Conservation (phyloP, 64 coral and sea anemone genomes). For the Stichodactyla mertensii region DNA sequence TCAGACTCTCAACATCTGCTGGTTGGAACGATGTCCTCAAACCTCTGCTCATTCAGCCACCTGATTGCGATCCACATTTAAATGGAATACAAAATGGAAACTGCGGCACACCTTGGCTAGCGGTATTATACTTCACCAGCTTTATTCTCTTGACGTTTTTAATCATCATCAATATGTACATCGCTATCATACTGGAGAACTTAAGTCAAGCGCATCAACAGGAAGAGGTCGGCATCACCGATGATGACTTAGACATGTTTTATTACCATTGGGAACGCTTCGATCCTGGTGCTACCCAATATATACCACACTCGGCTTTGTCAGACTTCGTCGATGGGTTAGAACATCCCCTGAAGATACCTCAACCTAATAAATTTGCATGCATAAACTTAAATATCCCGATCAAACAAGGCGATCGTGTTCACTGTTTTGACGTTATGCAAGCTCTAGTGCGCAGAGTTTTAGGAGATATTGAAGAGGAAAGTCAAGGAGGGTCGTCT, state of each 20-base stretch:
- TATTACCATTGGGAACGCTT: conserved; percentile 80
- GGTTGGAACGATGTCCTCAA: conserved; percentile 96
- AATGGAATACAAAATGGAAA: conserved; percentile 60
- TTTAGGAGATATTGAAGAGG: conserved; percentile 77
- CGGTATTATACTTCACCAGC: conserved; percentile 60
- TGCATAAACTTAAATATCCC: conserved; percentile 92
- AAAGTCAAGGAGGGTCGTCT: background rate
- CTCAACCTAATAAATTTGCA: conserved; percentile 76
- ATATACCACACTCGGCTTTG: conserved; percentile 76
- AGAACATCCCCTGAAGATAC: conserved; percentile 72
- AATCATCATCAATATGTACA: conserved; percentile 97
- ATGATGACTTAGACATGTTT: conserved; percentile 98
- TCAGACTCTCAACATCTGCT: conserved; percentile 80
- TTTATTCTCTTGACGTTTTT: conserved; percentile 90
- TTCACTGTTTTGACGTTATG: conserved; percentile 98
- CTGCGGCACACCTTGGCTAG: conserved; percentile 84
- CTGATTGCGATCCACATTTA: conserved; percentile 67
- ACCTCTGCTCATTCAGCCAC: conserved; percentile 56
- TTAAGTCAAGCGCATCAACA: conserved; percentile 81
- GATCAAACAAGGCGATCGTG: conserved; percentile 78
- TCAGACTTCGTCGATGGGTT: conserved; percentile 90
- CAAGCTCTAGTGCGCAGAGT: conserved; percentile 84
- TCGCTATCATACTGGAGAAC: conserved; percentile 96
- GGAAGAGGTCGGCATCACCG: conserved; percentile 85
- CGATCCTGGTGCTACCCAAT: conserved; percentile 72